Evolutionary conservation across 2,113 vertebrate species (phyloP).

Genomic region (Toxotes chatareus): DNA sequence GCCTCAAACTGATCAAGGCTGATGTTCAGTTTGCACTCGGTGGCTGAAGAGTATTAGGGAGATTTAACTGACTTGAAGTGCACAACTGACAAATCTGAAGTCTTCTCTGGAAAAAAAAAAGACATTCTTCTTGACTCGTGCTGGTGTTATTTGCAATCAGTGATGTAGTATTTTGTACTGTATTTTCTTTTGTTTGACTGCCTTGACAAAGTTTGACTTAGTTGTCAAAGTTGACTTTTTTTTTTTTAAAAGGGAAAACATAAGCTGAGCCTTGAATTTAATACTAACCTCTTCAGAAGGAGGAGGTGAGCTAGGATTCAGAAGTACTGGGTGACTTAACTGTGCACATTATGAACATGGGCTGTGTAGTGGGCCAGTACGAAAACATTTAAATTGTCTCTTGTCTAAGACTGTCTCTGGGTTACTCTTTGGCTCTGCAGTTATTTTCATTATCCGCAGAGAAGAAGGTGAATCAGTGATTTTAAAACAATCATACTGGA

Average conservation of each 20-base stretch:
- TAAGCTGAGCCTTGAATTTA: slow-evolving; percentile 33
- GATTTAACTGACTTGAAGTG: slow-evolving; percentile 50
- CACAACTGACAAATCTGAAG: slow-evolving; percentile 53
- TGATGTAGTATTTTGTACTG: slow-evolving; percentile 67
- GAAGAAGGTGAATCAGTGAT: slow-evolving; percentile 1
- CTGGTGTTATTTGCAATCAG: slow-evolving; percentile 62
- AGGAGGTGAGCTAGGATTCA: slow-evolving; percentile 19
- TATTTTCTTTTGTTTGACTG: slow-evolving; percentile 54
- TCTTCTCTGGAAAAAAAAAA: slow-evolving; percentile 30
- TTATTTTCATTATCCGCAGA: slow-evolving; percentile 10
- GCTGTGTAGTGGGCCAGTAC: slow-evolving; percentile 30
- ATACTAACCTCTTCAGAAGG: slow-evolving; percentile 19
- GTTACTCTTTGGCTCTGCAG: slow-evolving; percentile 18
- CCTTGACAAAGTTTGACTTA: slow-evolving; percentile 42
- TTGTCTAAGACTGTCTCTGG: not conserved
- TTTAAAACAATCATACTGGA: slow-evolving; percentile 7
- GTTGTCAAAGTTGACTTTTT: slow-evolving; percentile 36
- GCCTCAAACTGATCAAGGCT: not conserved
- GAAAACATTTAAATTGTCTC: slow-evolving; percentile 11
- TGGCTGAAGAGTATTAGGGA: slow-evolving; percentile 5
- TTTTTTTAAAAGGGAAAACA: slow-evolving; percentile 36
- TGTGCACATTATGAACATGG: slow-evolving; percentile 15
- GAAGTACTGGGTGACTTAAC: not conserved
- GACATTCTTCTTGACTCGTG: slow-evolving; percentile 33
- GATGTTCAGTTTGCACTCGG: slow-evolving; percentile 32